Conservation (phyloP, 1,140 invertebrate genomes). For the Cepaea nemoralis region DNA sequence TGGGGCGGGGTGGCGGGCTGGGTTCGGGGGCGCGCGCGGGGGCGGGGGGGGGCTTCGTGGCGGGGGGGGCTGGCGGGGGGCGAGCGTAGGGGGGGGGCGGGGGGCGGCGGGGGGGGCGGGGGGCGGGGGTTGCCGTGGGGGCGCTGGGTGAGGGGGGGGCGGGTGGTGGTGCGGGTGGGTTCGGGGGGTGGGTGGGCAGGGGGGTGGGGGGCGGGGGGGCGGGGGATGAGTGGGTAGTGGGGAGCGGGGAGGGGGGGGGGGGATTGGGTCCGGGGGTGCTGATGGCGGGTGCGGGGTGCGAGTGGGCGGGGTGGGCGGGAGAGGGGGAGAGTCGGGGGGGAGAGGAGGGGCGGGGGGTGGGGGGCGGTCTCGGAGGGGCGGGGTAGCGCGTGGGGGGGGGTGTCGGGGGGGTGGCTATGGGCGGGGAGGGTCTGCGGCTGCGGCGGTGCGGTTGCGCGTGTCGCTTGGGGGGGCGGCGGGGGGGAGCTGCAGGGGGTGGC, state of each 20-base stretch:
- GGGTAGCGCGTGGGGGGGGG: too few species aligned
- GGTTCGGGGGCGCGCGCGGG: background rate
- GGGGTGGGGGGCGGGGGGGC: constrained; percentile 26
- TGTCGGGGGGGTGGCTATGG: too few species aligned
- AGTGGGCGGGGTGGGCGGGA: too few species aligned
- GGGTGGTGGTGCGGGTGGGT: background rate
- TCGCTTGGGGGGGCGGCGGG: background rate
- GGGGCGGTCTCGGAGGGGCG: too few species aligned
- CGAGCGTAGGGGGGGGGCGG: background rate
- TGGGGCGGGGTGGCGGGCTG: background rate
- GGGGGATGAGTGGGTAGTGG: constrained; percentile 5
- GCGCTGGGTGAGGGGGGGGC: background rate
- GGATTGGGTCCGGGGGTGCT: background rate
- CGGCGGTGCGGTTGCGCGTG: too few species aligned
- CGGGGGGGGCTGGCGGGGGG: constrained; percentile 1
- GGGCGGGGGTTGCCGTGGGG: background rate
- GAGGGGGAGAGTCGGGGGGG: too few species aligned
- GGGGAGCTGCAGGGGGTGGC: too few species aligned
- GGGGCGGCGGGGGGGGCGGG: constrained; percentile 17
- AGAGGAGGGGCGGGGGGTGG: too few species aligned
- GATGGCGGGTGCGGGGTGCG: background rate
- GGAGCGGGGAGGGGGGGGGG: background rate
- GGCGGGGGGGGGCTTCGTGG: background rate
- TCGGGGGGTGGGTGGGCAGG: constrained; percentile 3
- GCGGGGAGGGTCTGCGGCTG: too few species aligned